phyloP scores from a whole-genome alignment of 2,888 invertebrate species.

The Phortica okadai region DNA sequence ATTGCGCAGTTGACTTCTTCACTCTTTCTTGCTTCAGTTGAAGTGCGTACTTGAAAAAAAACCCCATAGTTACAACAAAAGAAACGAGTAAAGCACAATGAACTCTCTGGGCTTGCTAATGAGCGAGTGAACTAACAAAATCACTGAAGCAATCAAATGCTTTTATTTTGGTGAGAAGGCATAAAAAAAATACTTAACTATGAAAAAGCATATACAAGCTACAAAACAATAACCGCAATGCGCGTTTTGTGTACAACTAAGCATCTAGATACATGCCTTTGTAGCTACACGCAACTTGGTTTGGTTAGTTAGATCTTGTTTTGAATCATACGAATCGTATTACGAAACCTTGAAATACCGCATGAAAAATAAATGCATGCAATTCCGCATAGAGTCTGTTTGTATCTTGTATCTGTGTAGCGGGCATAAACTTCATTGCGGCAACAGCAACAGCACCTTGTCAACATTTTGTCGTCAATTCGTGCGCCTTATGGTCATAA shows the following conservation, averaged over 20 bases:
- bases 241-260: neutral
- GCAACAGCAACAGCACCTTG: neutral
- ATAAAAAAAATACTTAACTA: no score
- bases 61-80: neutral
- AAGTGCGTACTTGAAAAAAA: neutral
- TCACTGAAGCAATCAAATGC: conserved; percentile 19
- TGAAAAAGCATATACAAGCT: neutral
- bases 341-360: conserved; percentile 29
- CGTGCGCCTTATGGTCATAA: conserved; percentile 66
- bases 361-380: neutral
- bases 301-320: conserved; percentile 4
- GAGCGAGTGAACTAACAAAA: conserved; percentile 1
- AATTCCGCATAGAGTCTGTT: neutral
- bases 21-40: neutral
- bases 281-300: neutral
- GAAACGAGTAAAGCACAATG: conserved; percentile 18
- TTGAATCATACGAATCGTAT: conserved; percentile 16
- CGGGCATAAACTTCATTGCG: neutral
- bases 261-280: neutral
- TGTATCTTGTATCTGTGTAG: neutral
- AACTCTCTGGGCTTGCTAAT: conserved; percentile 11
- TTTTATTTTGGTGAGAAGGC: neutral
- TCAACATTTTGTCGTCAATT: conserved; percentile 23
- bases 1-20: conserved; percentile 6
- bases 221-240: neutral